A percentile compares a stretch with the other conserved stretches of the same genome.
phyloP scores from a whole-genome alignment of 92 coral and sea anemone genomes.

The Muricea muricata region DNA sequence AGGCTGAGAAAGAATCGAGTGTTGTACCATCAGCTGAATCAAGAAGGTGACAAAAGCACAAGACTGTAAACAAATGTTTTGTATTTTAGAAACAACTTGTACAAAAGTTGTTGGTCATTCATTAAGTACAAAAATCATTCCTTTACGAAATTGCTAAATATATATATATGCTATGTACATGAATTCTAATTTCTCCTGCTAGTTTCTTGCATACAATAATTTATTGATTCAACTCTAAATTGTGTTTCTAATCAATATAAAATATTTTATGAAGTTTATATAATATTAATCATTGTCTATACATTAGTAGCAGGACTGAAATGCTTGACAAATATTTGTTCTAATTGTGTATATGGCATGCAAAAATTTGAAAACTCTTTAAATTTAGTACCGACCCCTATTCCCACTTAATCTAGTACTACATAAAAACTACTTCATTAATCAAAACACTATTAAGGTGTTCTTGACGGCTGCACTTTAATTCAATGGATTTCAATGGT shows the following conservation, averaged over 20 bases:
- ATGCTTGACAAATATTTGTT: background rate
- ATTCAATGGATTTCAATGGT: slow-evolving; percentile 80
- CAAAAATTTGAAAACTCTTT: background rate
- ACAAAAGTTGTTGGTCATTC: background rate
- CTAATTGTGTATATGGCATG: background rate
- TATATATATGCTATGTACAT: background rate
- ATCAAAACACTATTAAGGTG: slow-evolving; percentile 74
- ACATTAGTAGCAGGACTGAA: too few relatives aligned
- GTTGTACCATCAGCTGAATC: slow-evolving; percentile 52
- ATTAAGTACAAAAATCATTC: background rate
- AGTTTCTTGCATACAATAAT: background rate
- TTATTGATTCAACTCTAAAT: background rate
- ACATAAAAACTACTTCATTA: slow-evolving; percentile 73
- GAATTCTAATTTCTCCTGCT: background rate
- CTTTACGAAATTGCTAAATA: background rate
- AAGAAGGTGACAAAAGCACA: slow-evolving; percentile 33
- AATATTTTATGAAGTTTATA: background rate
- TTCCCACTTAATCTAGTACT: background rate
- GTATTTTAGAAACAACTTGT: background rate
- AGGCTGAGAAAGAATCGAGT: slow-evolving; percentile 63
- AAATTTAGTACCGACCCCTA: background rate
- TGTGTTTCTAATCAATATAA: background rate
- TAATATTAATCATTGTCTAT: too few relatives aligned
- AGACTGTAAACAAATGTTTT: slow-evolving; percentile 11
- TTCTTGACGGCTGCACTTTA: slow-evolving; percentile 78